A percentile compares a stretch with the other conserved stretches of the same genome.
These are phyloP conservation scores for Halisarca cf. caerulea DNA, from an alignment of 37 sponge, comb jelly and placozoan species.

Conservation along the genomic window DNA sequence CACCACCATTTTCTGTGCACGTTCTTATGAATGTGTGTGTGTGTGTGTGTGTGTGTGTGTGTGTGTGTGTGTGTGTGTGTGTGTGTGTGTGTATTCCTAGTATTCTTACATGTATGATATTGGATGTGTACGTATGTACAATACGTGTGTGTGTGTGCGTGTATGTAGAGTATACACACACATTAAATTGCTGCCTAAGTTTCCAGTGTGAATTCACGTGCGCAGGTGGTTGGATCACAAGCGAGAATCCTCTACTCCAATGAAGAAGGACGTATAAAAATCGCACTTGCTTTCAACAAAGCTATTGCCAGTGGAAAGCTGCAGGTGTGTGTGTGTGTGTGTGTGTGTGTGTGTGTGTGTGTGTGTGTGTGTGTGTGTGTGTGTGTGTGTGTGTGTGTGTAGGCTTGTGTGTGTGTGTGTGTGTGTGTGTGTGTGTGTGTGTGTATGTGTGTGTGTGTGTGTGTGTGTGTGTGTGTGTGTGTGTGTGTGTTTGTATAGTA, in stretches of 20 bases:
- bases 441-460: slow-evolving; percentile 4
- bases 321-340: slow-evolving; percentile 66
- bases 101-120: background rate
- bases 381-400: slow-evolving; percentile 33
- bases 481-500: background rate
- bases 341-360: background rate
- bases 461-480: background rate
- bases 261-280: slow-evolving; percentile 75
- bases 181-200: background rate
- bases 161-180: background rate
- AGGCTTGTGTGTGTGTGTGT: slow-evolving; percentile 16
- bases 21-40: too few relatives aligned
- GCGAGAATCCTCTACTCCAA: slow-evolving; percentile 95
- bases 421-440: slow-evolving; percentile 13
- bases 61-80: too few relatives aligned
- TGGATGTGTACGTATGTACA: background rate
- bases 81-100: background rate
- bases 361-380: background rate
- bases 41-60: too few relatives aligned
- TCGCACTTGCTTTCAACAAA: slow-evolving; percentile 93
- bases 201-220: too few relatives aligned
- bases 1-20: too few relatives aligned
- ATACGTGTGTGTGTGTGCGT: background rate
- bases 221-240: slow-evolving; percentile 96
- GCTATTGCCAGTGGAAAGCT: slow-evolving; percentile 84